Percentiles rank a stretch among this genome's conserved stretches.
Conservation (phyloP, 2,797 vertebrate genomes). For the Onychomys leucogaster region DNA sequence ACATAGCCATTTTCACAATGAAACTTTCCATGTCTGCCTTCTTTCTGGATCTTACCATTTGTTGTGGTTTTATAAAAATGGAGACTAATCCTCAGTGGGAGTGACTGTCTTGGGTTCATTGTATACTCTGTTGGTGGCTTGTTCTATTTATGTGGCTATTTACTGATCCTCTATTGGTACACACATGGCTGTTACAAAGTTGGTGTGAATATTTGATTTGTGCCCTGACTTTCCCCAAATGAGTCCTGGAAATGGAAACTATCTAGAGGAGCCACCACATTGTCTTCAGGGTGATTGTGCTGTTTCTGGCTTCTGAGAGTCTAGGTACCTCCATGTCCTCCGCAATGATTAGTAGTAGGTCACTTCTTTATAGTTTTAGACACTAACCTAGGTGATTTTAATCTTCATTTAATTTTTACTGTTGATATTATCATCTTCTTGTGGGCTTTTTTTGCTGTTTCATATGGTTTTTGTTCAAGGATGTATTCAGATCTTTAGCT, state of each 20-base stretch:
- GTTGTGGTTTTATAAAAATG: neutral
- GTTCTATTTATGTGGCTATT: neutral
- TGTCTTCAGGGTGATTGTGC: neutral
- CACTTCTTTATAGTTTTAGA: neutral
- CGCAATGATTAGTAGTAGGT: rapidly evolving
- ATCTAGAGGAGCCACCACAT: neutral
- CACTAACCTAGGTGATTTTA: neutral
- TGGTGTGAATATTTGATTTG: neutral
- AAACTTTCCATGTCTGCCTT: neutral
- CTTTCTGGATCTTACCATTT: neutral
- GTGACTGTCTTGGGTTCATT: neutral
- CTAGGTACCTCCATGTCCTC: no score
- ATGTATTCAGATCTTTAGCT: neutral
- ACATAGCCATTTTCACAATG: neutral
- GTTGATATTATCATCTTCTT: neutral
- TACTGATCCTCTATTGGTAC: neutral
- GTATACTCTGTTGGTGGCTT: neutral
- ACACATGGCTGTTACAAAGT: neutral
- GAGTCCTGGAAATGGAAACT: neutral
- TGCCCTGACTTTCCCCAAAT: neutral
- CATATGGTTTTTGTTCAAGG: neutral
- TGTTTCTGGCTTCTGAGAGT: neutral
- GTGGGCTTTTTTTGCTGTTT: neutral
- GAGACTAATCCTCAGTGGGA: neutral
- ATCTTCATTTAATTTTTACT: neutral